Conservation (phyloP, 2,113 vertebrate genomes). For the Pygoscelis antarcticus region DNA sequence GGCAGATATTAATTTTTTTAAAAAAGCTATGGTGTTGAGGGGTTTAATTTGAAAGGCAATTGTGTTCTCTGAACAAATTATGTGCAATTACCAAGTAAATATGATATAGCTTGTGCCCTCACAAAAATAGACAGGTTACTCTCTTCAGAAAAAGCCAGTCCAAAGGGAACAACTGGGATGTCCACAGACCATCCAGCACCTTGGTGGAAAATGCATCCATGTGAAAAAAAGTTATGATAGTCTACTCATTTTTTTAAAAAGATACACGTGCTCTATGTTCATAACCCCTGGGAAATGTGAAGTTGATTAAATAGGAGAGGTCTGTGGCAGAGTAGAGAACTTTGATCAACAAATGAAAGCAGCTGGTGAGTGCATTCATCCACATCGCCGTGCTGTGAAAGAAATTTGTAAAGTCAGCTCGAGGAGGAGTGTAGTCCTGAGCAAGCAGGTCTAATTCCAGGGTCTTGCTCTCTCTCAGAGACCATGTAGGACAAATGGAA, state of each 20-base stretch:
- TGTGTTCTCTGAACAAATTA: not conserved
- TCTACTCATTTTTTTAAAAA: not conserved
- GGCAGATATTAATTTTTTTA: not conserved
- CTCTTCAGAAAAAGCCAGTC: not conserved
- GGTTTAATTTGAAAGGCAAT: not conserved
- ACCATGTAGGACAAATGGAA: not conserved
- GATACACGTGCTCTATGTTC: fast-evolving
- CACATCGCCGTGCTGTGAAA: not conserved
- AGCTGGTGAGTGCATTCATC: not conserved
- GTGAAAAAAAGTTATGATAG: not conserved
- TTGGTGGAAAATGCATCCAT: not conserved
- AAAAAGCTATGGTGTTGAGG: not conserved
- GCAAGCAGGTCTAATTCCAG: not conserved
- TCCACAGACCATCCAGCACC: not conserved
- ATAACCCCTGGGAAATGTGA: not conserved
- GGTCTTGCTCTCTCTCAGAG: not conserved
- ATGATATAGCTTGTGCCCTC: not conserved
- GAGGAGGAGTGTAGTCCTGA: not conserved
- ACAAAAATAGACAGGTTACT: not conserved
- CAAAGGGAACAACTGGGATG: not conserved
- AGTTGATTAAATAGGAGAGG: constrained; percentile 23
- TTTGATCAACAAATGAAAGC: constrained; percentile 11
- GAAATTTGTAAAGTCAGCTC: not conserved
- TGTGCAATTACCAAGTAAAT: not conserved
- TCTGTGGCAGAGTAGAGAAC: not conserved